phyloP scores from a whole-genome alignment of 2,113 vertebrate species.

The Gasterosteus aculeatus region DNA sequence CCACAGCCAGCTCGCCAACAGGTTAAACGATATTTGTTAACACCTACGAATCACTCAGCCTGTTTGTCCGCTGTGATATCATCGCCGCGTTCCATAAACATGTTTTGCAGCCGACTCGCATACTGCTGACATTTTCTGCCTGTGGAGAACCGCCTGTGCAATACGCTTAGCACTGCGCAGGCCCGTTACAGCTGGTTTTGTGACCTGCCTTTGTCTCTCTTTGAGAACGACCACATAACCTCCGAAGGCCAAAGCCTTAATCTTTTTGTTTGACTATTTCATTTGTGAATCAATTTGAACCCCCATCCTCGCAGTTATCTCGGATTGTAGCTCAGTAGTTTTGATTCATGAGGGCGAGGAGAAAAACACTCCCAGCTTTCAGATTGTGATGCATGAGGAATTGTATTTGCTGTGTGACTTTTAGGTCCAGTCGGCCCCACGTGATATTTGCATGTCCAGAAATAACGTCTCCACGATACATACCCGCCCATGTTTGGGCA shows the following conservation, averaged over 20 bases:
- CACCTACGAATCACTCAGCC: conserved; percentile 18
- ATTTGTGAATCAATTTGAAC: neutral
- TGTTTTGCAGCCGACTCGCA: conserved; percentile 24
- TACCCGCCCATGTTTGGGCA: conserved; percentile 12
- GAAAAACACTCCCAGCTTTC: conserved; percentile 31
- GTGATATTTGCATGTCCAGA: conserved; percentile 65
- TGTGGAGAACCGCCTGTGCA: conserved; percentile 12
- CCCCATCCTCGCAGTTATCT: conserved; percentile 36
- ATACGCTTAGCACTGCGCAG: conserved; percentile 15
- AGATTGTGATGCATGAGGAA: conserved; percentile 55
- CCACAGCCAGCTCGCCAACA: conserved; percentile 10
- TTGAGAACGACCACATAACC: neutral
- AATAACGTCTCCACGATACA: neutral
- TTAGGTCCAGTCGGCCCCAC: conserved; percentile 2
- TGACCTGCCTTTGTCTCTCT: conserved; percentile 16
- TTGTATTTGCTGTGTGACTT: conserved; percentile 39
- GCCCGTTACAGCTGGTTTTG: conserved; percentile 54
- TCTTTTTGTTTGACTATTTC: neutral
- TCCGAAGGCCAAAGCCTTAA: neutral
- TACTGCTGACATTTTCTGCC: conserved; percentile 35
- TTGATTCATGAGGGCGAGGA: conserved; percentile 19
- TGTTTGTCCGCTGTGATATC: conserved; percentile 27
- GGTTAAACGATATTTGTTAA: conserved; percentile 25
- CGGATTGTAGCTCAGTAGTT: conserved; percentile 21
- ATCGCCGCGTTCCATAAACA: conserved; percentile 22